These are phyloP conservation scores for Mesocentrotus franciscanus DNA, from an alignment of 53 echinoderm and acorn worm species.

Conservation along the genomic window DNA sequence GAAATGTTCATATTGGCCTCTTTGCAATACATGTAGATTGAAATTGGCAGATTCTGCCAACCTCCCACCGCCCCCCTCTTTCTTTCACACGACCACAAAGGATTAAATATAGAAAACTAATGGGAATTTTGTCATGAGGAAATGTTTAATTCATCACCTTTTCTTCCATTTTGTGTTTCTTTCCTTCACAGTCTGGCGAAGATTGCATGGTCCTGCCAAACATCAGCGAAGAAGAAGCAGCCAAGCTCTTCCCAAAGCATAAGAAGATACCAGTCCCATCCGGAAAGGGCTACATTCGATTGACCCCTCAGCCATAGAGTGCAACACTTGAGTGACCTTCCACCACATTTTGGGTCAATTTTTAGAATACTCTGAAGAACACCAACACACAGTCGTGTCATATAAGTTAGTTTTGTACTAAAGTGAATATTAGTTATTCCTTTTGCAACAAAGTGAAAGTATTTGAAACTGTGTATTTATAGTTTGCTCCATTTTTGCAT, in stretches of 20 bases:
- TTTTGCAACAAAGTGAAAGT: neutral
- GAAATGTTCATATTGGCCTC: neutral
- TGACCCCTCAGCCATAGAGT: conserved; percentile 76
- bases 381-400: neutral
- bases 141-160: neutral
- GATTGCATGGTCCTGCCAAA: conserved; percentile 93
- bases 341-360: neutral
- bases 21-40: neutral
- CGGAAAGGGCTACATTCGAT: conserved; percentile 85
- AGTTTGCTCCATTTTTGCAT: neutral
- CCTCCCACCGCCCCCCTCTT: too few species aligned
- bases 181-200: conserved; percentile 69
- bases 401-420: neutral
- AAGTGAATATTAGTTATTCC: neutral
- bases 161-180: neutral
- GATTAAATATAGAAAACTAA: too few species aligned
- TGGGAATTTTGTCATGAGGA: neutral
- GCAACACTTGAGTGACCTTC: neutral
- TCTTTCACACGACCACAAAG: too few species aligned
- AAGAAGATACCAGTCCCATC: conserved; percentile 77
- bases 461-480: neutral
- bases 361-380: neutral
- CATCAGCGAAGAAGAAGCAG: conserved; percentile 80
- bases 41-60: too few species aligned
- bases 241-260: conserved; percentile 83